Conservation (phyloP, 2,797 vertebrate species). For the Cossypha caffra region DNA sequence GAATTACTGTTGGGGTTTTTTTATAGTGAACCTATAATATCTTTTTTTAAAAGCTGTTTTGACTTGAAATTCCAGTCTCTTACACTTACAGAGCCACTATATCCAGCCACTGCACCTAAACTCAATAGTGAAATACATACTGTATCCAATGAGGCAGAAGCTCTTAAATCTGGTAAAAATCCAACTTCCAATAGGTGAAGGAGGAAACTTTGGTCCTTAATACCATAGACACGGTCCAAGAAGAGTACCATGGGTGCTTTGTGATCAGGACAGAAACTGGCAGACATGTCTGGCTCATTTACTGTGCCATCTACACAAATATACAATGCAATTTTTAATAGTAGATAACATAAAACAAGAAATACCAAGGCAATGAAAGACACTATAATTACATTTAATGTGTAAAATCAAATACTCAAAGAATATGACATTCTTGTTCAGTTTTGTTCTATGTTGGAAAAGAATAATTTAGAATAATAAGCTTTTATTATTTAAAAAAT, state of each 20-base stretch:
- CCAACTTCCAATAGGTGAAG: slow-evolving; percentile 95
- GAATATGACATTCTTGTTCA: neutral
- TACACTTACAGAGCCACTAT: neutral
- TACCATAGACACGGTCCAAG: slow-evolving; percentile 95
- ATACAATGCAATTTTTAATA: neutral
- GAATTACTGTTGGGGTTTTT: neutral
- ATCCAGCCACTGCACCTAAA: neutral
- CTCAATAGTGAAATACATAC: slow-evolving; percentile 75
- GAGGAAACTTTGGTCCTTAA: slow-evolving; percentile 94
- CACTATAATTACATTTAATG: neutral
- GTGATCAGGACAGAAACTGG: slow-evolving; percentile 96
- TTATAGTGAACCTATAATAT: accelerated
- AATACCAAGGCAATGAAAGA: neutral
- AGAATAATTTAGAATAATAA: neutral
- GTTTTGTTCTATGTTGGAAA: neutral
- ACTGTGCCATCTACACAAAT: slow-evolving; percentile 86
- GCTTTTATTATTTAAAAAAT: neutral
- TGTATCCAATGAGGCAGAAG: slow-evolving; percentile 92
- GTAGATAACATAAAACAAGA: neutral
- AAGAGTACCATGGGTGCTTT: slow-evolving; percentile 98
- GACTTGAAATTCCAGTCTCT: neutral
- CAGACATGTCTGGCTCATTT: slow-evolving; percentile 94
- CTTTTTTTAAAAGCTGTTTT: neutral
- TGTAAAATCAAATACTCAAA: neutral
- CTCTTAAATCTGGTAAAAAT: slow-evolving; percentile 94